A percentile compares a stretch with the other conserved stretches of the same genome.
phyloP scores from a whole-genome alignment of 2,888 invertebrate genomes.

The Harpalus rufipes region DNA sequence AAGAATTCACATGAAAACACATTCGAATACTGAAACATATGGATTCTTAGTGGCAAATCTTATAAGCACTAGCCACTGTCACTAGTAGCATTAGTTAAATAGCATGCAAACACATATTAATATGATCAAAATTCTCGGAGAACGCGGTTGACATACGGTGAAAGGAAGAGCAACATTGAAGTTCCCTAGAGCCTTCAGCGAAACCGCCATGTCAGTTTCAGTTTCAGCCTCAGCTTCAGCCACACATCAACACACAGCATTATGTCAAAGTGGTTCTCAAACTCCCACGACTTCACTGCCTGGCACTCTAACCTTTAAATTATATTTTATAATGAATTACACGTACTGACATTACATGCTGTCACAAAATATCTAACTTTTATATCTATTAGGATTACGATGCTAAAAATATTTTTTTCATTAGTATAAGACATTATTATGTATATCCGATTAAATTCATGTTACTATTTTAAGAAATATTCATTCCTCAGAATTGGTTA shows the following conservation, averaged over 20 bases:
- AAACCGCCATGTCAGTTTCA: not conserved
- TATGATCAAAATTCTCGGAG: not conserved
- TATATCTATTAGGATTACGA: not conserved
- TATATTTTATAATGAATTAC: not conserved
- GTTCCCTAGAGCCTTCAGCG: constrained; percentile 4
- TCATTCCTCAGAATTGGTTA: too few species aligned
- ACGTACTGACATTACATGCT: not conserved
- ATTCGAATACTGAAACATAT: not conserved
- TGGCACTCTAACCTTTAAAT: not conserved
- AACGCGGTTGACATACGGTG: not conserved
- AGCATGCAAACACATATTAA: not conserved
- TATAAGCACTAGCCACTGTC: too few species aligned
- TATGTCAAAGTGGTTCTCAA: not conserved
- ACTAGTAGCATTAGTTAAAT: too few species aligned
- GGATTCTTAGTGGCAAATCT: not conserved
- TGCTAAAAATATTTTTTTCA: not conserved
- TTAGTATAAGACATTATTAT: not conserved
- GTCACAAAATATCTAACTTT: not conserved
- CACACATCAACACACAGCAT: not conserved
- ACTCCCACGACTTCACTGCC: not conserved
- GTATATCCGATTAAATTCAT: not conserved
- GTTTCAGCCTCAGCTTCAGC: not conserved
- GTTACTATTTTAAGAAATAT: too few species aligned
- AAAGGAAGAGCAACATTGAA: constrained; percentile 12
- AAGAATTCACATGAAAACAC: not conserved